These are phyloP conservation scores for Pangasius mekongensis DNA, from an alignment of 2,797 vertebrate species.

Conservation along the genomic window DNA sequence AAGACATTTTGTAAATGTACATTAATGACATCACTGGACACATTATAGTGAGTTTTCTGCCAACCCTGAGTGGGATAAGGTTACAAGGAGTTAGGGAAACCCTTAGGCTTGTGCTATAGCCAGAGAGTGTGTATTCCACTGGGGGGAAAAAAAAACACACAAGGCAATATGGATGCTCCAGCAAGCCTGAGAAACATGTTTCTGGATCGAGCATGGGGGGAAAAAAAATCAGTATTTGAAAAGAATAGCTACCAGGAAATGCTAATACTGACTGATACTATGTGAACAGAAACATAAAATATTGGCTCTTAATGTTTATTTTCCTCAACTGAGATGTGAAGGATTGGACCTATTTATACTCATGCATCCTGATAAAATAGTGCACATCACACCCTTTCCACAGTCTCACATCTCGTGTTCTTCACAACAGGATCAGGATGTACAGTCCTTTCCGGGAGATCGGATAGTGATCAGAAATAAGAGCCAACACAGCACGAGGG, in stretches of 20 bases:
- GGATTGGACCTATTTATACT: background rate
- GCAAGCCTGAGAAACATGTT: background rate
- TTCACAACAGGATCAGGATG: conserved; percentile 50
- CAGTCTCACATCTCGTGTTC: background rate
- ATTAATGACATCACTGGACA: conserved; percentile 56
- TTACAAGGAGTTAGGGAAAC: conserved; percentile 47
- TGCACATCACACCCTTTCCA: background rate
- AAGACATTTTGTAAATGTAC: conserved; percentile 50
- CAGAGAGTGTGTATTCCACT: background rate
- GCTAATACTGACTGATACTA: background rate
- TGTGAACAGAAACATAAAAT: background rate
- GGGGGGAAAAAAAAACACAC: too few species aligned
- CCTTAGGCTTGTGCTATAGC: background rate
- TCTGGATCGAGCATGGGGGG: too few species aligned
- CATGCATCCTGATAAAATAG: background rate
- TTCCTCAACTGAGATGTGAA: background rate
- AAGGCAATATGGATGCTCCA: background rate
- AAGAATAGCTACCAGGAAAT: background rate
- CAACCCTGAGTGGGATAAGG: conserved; percentile 39
- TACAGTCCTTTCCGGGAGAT: conserved; percentile 38
- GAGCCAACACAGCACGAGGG: conserved; percentile 39
- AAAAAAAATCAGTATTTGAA: background rate
- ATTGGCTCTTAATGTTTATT: background rate
- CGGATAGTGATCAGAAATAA: conserved; percentile 58
- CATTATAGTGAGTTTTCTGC: conserved; percentile 42